These are phyloP conservation scores for Sesamia nonagrioides DNA, from an alignment of 1,140 invertebrate genomes.

Conservation along the genomic window DNA sequence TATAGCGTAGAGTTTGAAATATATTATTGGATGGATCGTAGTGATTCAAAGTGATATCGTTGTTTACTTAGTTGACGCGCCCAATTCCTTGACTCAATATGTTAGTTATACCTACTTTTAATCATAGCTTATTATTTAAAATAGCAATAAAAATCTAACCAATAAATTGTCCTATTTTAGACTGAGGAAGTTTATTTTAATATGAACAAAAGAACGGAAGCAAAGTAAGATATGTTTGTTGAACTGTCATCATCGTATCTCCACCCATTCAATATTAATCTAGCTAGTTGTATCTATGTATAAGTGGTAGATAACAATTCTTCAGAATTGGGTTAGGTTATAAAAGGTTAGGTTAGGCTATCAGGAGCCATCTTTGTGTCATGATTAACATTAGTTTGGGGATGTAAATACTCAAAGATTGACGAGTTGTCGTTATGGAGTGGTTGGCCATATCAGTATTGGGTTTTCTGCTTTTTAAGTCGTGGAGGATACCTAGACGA, in stretches of 20 bases:
- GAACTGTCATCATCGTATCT: not conserved
- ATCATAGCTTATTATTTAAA: slow-evolving; percentile 1
- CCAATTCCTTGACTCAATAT: slow-evolving; percentile 60
- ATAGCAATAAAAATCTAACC: not conserved
- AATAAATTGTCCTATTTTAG: not conserved
- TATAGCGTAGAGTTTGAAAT: slow-evolving; percentile 33
- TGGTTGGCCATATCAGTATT: too few relatives aligned
- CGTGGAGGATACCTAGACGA: too few relatives aligned
- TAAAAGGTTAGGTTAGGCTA: slow-evolving; percentile 36
- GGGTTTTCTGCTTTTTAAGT: too few relatives aligned
- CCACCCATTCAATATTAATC: not conserved
- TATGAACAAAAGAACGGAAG: not conserved
- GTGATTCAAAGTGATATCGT: slow-evolving; percentile 69
- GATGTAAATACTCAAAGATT: not conserved
- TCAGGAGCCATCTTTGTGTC: slow-evolving; percentile 4
- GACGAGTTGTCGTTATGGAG: not conserved
- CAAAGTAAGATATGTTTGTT: not conserved
- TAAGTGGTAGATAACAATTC: slow-evolving; percentile 4
- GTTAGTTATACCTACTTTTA: not conserved
- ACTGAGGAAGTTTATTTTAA: not conserved
- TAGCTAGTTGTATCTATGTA: not conserved
- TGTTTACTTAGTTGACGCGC: slow-evolving; percentile 60
- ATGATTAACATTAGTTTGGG: not conserved
- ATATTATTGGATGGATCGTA: not conserved
- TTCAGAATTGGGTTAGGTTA: slow-evolving; percentile 34